Base-by-base conservation (phyloP, 1,140 invertebrate species). In the Copidosoma floridanum region DNA sequence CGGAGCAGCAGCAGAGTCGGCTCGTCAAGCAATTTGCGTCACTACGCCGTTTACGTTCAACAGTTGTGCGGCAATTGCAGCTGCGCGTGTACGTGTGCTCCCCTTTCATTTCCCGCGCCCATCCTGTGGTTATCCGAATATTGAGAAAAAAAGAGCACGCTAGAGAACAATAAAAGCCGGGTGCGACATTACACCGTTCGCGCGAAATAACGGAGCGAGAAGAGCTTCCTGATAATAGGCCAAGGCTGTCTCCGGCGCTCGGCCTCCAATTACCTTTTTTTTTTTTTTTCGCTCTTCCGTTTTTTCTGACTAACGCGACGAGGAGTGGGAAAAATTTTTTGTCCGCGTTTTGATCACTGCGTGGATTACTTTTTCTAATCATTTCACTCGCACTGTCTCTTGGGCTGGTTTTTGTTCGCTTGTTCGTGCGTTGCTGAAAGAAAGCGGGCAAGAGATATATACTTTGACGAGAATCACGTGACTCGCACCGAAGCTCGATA, bases 201-300 rank as follows among this genome's bases (percentile, higher is more conserved):
- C 23, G 16, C 27, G n/a, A 53, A 59, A 53, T 53, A 29, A 24
- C n/a, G n/a, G n/a, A 59, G 11, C 40, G 32, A 24, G 32, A 16
- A 18, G 20, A 61, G 46, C 54, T 61, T 21, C 51, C 41, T 61
- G 54, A 61, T 61, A 61, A 61, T 40, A 41, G 29, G 10, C n/a
- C 10, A 16, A 56, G 14, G 16, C 43, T 38, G 50, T n/a, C n/a
- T n/a, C n/a, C n/a, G n/a, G 41, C 27, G 43, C 29, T 40, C 44
- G 11, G 29, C 20, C 37, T 52, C 32, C 50, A 60, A 53, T 53
- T 60, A 60, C 50, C 40, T 60, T 60, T 54, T 52, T 40, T 14
- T 14, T 27, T 3, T 26, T 57, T 16, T 50, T 21, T 24, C 54
- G 5, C 38, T 21, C 26, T 57, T 29, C 26, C 14, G 38, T 14